Evolutionary conservation across 2,797 vertebrate genomes (phyloP).

Genomic region (Sitta carolinensis): DNA sequence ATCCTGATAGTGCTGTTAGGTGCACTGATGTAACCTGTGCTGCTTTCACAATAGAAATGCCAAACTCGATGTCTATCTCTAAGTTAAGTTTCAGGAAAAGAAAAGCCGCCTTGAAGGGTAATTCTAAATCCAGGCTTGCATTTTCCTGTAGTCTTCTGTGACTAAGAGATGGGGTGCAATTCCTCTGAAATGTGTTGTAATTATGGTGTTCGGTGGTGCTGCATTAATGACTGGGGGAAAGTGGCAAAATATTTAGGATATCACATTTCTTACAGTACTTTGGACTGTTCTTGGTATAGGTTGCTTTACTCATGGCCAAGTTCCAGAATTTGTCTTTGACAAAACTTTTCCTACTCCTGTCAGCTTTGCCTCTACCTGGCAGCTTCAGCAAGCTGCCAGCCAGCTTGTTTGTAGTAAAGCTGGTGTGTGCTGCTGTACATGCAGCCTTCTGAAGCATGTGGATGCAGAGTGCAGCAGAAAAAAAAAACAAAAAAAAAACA

Average conservation of each 20-base stretch:
- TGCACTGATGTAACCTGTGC: neutral
- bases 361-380: neutral
- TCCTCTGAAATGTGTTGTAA: neutral
- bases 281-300: neutral
- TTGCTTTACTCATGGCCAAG: neutral
- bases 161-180: neutral
- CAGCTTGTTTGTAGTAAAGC: neutral
- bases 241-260: neutral
- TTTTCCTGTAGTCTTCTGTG: neutral
- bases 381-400: neutral
- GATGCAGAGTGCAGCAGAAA: neutral
- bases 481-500: no score
- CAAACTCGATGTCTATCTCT: neutral
- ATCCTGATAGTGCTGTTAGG: neutral
- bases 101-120: neutral
- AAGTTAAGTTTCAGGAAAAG: neutral
- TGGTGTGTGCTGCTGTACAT: neutral
- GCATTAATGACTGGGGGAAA: neutral
- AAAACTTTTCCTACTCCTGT: neutral
- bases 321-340: neutral
- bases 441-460: neutral
- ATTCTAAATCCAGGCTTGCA: neutral
- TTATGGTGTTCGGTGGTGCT: neutral
- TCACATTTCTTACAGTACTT: neutral
- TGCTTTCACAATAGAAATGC: neutral